Evolutionary conservation across 2,113 vertebrate species (phyloP).

Genomic region (Pitta sordida): DNA sequence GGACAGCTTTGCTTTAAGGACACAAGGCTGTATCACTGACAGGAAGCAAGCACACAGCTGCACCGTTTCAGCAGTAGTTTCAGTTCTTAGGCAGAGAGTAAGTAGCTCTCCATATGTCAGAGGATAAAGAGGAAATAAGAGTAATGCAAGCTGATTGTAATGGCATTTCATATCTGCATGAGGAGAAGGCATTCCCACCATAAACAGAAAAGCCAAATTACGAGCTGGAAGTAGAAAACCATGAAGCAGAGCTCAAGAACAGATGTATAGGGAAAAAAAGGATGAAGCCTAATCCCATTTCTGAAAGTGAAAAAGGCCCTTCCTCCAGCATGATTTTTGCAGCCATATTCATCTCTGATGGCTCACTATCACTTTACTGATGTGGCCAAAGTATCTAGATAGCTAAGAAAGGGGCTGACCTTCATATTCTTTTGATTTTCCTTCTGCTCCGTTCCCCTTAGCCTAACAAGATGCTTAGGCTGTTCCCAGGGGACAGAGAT

Average conservation of each 20-base stretch:
- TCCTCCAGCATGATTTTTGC: neutral
- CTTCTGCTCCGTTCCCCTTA: neutral
- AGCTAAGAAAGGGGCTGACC: neutral
- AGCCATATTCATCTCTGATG: neutral
- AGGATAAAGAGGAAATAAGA: neutral
- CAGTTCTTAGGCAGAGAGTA: neutral
- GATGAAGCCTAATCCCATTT: neutral
- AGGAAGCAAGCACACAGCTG: neutral
- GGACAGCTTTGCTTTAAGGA: neutral
- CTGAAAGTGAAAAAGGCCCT: neutral
- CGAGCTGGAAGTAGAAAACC: neutral
- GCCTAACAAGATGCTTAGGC: neutral
- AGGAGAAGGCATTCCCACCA: neutral
- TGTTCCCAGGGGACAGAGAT: neutral
- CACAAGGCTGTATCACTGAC: neutral
- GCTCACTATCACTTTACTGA: neutral
- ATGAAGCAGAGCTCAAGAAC: neutral
- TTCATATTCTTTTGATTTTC: neutral
- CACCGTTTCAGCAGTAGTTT: rapidly evolving
- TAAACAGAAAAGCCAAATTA: neutral
- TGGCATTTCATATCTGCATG: neutral
- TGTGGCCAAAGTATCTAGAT: neutral
- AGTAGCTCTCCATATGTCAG: neutral
- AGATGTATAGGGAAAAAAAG: rapidly evolving
- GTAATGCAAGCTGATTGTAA: neutral